Evolutionary conservation across 2,113 vertebrate species (phyloP).

Genomic region (Antechinus flavipes): DNA sequence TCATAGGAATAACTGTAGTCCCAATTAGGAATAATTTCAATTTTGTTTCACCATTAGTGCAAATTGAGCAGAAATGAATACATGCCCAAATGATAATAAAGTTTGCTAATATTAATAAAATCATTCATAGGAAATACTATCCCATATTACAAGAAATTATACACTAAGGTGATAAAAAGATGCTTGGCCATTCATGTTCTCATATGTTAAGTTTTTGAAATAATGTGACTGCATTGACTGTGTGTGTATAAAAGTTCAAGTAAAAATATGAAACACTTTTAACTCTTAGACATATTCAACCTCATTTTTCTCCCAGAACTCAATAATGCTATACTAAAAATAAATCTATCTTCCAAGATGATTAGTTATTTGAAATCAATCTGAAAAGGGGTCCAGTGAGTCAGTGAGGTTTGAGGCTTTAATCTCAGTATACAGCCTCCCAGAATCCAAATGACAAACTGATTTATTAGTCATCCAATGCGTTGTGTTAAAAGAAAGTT

Average conservation of each 20-base stretch:
- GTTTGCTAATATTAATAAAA: constrained; percentile 41
- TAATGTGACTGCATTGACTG: neutral
- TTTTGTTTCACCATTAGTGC: constrained; percentile 37
- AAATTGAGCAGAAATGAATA: constrained; percentile 43
- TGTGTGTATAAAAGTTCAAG: neutral
- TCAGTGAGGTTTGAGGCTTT: constrained; percentile 24
- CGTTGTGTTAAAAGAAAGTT: constrained; percentile 1
- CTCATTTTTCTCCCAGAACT: constrained; percentile 27
- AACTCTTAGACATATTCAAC: neutral
- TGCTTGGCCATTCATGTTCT: neutral
- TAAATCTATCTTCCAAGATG: neutral
- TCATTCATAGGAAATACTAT: constrained; percentile 14
- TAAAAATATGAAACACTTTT: constrained; percentile 12
- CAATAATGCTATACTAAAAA: neutral
- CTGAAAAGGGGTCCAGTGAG: neutral
- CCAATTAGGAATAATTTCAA: constrained; percentile 42
- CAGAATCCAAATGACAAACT: constrained; percentile 33
- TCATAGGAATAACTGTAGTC: neutral
- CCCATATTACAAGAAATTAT: neutral
- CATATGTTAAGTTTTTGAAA: neutral
- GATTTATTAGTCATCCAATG: neutral
- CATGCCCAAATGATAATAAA: neutral
- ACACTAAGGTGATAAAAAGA: neutral
- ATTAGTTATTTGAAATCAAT: neutral
- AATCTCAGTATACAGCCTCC: neutral